These are phyloP conservation scores for Sturnira hondurensis DNA, from an alignment of 2,113 vertebrate genomes.

Conservation along the genomic window DNA sequence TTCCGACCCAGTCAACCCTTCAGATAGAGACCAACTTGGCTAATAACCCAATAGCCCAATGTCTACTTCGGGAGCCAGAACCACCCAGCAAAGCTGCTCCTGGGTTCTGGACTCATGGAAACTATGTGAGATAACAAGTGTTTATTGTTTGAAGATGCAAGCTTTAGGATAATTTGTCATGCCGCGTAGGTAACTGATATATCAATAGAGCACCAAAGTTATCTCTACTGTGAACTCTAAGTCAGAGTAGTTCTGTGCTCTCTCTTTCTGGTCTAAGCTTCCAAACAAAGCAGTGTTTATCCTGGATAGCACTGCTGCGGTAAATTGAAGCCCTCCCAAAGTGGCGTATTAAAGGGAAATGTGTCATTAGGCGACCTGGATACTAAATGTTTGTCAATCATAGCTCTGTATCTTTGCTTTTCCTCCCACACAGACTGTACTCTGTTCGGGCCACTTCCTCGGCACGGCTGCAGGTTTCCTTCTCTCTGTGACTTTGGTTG, in stretches of 20 bases:
- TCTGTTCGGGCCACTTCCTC: neutral
- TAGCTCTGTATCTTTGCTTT: neutral
- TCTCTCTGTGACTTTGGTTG: neutral
- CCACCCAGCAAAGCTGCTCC: neutral
- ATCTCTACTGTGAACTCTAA: neutral
- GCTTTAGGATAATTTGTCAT: neutral
- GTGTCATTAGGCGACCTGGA: neutral
- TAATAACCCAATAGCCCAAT: rapidly evolving
- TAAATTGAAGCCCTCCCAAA: neutral
- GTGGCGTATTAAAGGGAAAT: neutral
- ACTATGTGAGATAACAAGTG: neutral
- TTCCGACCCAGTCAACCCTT: neutral
- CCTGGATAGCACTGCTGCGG: neutral
- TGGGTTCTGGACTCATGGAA: neutral
- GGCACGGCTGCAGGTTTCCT: neutral
- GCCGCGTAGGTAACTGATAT: neutral
- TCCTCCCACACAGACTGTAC: rapidly evolving
- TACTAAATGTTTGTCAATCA: neutral
- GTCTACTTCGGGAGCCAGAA: neutral
- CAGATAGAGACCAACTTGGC: neutral
- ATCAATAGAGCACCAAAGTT: neutral
- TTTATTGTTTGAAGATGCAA: neutral
- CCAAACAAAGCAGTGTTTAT: neutral
- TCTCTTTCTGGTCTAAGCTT: neutral
- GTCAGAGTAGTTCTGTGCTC: neutral